Conservation (phyloP, 2,888 invertebrate genomes). For the Eristalis pertinax region DNA sequence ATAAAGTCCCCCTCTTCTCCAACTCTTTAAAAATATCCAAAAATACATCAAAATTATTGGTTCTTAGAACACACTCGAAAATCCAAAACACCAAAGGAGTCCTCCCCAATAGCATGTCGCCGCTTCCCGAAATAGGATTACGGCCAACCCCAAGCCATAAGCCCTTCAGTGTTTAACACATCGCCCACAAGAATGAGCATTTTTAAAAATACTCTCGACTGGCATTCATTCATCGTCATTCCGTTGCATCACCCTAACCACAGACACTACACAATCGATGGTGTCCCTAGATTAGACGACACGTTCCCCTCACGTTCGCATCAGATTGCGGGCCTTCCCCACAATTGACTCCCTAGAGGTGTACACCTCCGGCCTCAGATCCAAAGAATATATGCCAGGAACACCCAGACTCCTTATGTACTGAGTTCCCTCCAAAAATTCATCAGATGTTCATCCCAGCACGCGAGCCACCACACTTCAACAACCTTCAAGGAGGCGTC, state of each 20-base stretch:
- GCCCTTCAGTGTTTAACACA: constrained; percentile 44
- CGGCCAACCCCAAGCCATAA: constrained; percentile 25
- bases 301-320: neutral
- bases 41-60: neutral
- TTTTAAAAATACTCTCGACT: constrained; percentile 32
- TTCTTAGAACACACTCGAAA: neutral
- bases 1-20: neutral
- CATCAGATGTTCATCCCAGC: constrained; percentile 16
- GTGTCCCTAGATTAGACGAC: neutral
- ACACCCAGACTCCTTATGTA: constrained; percentile 29
- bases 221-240: neutral
- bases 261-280: constrained; percentile 38
- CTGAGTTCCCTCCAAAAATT: constrained; percentile 34
- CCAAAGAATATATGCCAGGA: neutral
- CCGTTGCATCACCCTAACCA: constrained; percentile 56
- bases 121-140: constrained; percentile 20
- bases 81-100: neutral
- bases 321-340: neutral
- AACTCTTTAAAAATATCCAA: neutral
- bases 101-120: neutral
- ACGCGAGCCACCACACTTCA: constrained; percentile 39
- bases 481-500: constrained; percentile 62
- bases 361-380: neutral
- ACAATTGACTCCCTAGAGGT: neutral
- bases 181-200: constrained; percentile 39